These are phyloP conservation scores for Candoia aspera DNA, from an alignment of 2,113 vertebrate species.

Conservation along the genomic window DNA sequence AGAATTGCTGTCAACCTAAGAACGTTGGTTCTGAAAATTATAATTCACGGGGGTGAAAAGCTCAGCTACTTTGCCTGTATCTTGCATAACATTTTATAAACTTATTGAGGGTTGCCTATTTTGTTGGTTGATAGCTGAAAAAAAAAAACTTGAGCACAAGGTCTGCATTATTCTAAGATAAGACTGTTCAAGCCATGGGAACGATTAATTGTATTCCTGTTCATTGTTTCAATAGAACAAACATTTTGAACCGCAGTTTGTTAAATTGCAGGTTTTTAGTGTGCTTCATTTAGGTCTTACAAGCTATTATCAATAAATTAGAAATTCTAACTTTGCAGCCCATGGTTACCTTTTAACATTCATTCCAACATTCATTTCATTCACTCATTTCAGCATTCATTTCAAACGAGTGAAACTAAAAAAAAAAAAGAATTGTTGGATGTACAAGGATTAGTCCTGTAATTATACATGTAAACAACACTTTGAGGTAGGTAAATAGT, in stretches of 20 bases:
- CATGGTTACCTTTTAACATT: conserved; percentile 59
- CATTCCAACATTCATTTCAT: conserved; percentile 2
- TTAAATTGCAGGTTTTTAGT: conserved; percentile 65
- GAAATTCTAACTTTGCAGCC: conserved; percentile 59
- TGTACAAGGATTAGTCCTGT: conserved; percentile 49
- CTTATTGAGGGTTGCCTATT: neutral
- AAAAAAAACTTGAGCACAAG: conserved; percentile 11
- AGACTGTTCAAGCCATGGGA: conserved; percentile 48
- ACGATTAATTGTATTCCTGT: conserved; percentile 61
- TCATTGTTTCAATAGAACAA: conserved; percentile 62
- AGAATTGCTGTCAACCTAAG: neutral
- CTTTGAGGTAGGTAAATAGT: conserved; percentile 35
- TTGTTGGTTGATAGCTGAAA: neutral
- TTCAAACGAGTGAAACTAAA: conserved; percentile 46
- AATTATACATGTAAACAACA: conserved; percentile 50
- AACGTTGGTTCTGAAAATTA: neutral
- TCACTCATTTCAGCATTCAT: conserved; percentile 12
- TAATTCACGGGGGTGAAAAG: neutral
- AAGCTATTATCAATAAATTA: conserved; percentile 69
- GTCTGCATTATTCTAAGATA: conserved; percentile 43
- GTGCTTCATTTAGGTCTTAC: conserved; percentile 64
- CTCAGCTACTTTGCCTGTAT: neutral
- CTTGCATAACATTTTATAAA: neutral
- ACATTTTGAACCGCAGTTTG: conserved; percentile 61
- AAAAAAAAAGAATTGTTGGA: conserved; percentile 48